Conservation (phyloP, 2,797 vertebrate species). For the Pseudomugil gertrudae region DNA sequence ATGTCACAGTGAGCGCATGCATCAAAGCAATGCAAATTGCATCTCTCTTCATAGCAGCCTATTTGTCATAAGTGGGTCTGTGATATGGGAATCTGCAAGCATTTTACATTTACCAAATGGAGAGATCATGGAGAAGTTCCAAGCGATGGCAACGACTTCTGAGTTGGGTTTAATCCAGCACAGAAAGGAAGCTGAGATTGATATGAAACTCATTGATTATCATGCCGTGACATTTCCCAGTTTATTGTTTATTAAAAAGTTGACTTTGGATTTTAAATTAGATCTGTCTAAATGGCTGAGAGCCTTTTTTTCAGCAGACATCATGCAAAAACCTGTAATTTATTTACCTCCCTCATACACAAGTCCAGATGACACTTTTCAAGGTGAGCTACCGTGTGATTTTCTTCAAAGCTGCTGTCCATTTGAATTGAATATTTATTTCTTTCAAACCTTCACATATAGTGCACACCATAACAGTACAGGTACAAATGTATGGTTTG, state of each 20-base stretch:
- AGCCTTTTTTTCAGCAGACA: neutral
- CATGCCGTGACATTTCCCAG: conserved; percentile 40
- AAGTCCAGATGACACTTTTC: neutral
- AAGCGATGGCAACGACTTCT: conserved; percentile 26
- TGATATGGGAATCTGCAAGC: conserved; percentile 26
- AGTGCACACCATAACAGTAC: no score
- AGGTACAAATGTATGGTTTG: no score
- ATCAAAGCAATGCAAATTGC: conserved; percentile 59
- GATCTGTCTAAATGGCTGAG: conserved; percentile 16
- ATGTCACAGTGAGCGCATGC: conserved; percentile 31
- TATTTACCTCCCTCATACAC: conserved; percentile 8
- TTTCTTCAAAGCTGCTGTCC: neutral
- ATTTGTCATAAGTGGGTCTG: conserved; percentile 47
- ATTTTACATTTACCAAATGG: conserved; percentile 53
- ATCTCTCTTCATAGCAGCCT: conserved; percentile 21
- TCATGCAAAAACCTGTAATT: conserved; percentile 5
- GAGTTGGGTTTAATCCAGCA: conserved; percentile 27
- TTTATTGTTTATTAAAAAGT: conserved; percentile 11
- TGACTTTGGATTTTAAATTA: conserved; percentile 16
- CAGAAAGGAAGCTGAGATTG: conserved; percentile 23
- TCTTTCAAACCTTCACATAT: no score
- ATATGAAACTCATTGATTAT: conserved; percentile 32
- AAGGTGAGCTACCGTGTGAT: conserved; percentile 5
- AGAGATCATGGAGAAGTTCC: conserved; percentile 33
- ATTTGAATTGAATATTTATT: conserved; percentile 8